Conservation (phyloP, 2,888 invertebrate genomes). For the Athalia circularis region DNA sequence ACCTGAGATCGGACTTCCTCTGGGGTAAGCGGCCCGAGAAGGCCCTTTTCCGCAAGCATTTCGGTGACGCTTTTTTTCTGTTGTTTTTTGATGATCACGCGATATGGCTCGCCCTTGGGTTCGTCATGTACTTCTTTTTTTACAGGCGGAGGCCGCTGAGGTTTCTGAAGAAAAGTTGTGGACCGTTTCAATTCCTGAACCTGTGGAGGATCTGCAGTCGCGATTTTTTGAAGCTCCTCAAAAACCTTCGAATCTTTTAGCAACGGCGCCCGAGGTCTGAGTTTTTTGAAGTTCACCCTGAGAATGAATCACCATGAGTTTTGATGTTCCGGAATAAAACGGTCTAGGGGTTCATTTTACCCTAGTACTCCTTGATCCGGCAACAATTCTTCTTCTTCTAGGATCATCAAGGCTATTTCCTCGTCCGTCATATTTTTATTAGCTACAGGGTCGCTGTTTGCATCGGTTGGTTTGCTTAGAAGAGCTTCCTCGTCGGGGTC, state of each 20-base stretch:
- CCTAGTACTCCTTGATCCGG: conserved; percentile 83
- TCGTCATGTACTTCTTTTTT: conserved; percentile 61
- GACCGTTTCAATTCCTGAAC: conserved; percentile 65
- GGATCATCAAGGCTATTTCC: conserved; percentile 81
- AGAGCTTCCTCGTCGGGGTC: conserved; percentile 49
- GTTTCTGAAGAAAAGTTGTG: conserved; percentile 87
- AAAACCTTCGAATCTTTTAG: conserved; percentile 83
- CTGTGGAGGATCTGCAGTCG: conserved; percentile 62
- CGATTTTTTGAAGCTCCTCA: conserved; percentile 73
- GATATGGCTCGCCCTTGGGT: conserved; percentile 61
- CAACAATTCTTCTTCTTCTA: conserved; percentile 82
- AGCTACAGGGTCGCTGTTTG: conserved; percentile 66
- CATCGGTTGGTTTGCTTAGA: conserved; percentile 64
- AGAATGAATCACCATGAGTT: conserved; percentile 60
- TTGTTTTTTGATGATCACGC: conserved; percentile 70
- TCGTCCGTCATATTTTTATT: conserved; percentile 78
- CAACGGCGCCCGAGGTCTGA: conserved; percentile 80
- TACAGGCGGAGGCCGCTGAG: conserved; percentile 80
- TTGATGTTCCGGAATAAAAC: not conserved
- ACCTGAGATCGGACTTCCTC: conserved; percentile 64
- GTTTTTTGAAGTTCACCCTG: conserved; percentile 83
- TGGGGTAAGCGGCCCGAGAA: conserved; percentile 63
- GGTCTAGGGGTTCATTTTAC: conserved; percentile 69
- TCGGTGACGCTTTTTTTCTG: conserved; percentile 67
- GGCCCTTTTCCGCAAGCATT: conserved; percentile 65